Percentiles rank a stretch among this genome's conserved stretches.
Conservation (phyloP, 2,888 invertebrate genomes). For the Temnothorax unifasciatus region DNA sequence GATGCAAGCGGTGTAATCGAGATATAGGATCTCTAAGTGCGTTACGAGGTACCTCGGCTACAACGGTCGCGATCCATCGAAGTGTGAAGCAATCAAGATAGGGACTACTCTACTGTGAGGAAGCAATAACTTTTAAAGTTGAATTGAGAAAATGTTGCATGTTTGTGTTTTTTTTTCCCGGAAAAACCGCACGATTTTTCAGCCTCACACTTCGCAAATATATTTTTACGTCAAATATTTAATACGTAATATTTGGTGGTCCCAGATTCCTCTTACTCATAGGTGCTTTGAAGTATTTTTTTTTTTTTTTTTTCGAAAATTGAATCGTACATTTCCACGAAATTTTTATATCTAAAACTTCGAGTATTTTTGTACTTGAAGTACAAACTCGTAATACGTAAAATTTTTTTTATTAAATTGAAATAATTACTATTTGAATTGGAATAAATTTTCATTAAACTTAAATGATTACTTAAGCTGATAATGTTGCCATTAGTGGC, state of each 20-base stretch:
- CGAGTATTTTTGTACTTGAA: background rate
- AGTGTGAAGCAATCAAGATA: conserved; percentile 39
- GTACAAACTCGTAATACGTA: background rate
- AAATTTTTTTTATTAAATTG: conserved; percentile 24
- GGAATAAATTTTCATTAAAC: conserved; percentile 28
- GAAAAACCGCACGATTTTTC: background rate
- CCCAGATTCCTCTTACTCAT: conserved; percentile 13
- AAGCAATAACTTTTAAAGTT: conserved; percentile 21
- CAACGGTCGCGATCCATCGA: conserved; percentile 3
- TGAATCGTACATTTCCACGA: background rate
- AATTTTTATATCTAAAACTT: conserved; percentile 18
- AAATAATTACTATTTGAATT: background rate
- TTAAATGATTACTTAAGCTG: background rate
- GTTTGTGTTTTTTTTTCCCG: background rate
- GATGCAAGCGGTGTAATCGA: conserved; percentile 33
- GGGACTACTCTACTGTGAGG: background rate
- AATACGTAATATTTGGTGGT: conserved; percentile 16
- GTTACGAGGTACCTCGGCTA: conserved; percentile 5
- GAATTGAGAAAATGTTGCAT: conserved; percentile 11
- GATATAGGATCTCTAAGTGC: conserved; percentile 19
- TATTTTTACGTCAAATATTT: conserved; percentile 36
- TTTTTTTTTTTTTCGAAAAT: background rate
- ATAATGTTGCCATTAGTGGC: conserved; percentile 22
- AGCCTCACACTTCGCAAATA: background rate
- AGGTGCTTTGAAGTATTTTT: conserved; percentile 11